Evolutionary conservation across 1,140 invertebrate genomes (phyloP).

Genomic region (Sesamia nonagrioides): DNA sequence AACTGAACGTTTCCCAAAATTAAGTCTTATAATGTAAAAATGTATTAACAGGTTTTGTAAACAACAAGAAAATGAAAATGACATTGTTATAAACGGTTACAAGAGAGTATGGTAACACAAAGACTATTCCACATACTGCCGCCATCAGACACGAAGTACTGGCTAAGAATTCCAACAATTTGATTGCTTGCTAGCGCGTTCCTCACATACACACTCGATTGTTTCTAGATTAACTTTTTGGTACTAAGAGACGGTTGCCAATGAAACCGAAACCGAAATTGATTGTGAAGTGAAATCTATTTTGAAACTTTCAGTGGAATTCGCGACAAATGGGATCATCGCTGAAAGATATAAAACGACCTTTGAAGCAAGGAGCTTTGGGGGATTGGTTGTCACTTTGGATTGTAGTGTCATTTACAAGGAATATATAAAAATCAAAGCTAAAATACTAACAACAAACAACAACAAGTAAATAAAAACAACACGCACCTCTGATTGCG

Average conservation of each 20-base stretch:
- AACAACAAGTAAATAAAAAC: slow-evolving; percentile 59
- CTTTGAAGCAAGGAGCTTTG: background rate
- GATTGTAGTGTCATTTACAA: background rate
- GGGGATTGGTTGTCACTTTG: background rate
- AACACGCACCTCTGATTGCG: slow-evolving; percentile 58
- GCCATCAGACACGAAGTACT: slow-evolving; percentile 14
- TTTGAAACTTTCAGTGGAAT: background rate
- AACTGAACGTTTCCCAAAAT: background rate
- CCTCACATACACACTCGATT: background rate
- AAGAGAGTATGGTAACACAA: background rate
- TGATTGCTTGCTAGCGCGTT: background rate
- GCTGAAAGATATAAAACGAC: background rate
- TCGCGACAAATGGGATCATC: background rate
- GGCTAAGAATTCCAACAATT: slow-evolving; percentile 9
- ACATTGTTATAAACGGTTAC: background rate
- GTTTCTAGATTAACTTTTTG: background rate
- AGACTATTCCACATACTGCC: background rate
- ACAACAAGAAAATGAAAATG: slow-evolving; percentile 8
- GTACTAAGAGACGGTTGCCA: background rate
- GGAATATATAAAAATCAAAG: background rate
- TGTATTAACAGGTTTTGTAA: background rate
- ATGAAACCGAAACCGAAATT: background rate
- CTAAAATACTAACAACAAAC: background rate
- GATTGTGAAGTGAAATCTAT: background rate
- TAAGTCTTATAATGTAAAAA: slow-evolving; percentile 1